Evolutionary conservation across 2,888 invertebrate genomes (phyloP).

Genomic region (Ctenicera cuprea): DNA sequence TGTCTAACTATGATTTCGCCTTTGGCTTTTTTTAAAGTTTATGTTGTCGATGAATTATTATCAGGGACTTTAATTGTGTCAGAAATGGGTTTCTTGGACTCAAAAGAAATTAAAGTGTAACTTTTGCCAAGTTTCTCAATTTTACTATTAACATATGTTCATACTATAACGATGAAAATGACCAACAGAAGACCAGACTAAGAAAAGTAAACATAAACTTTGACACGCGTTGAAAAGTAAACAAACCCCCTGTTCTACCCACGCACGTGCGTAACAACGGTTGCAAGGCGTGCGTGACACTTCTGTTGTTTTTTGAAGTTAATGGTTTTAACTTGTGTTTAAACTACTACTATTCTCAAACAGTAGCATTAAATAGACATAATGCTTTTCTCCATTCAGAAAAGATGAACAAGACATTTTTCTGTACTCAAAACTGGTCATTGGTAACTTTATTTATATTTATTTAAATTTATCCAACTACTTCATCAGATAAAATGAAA

Average conservation of each 20-base stretch:
- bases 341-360: background rate
- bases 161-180: background rate
- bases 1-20: no score
- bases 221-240: constrained; percentile 40
- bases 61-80: no score
- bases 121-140: no score
- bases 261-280: constrained; percentile 41
- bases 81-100: no score
- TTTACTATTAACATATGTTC: background rate
- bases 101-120: no score
- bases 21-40: no score
- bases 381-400: background rate
- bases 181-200: background rate
- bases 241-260: constrained; percentile 32
- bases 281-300: constrained; percentile 39
- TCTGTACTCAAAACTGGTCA: background rate
- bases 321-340: constrained; percentile 42
- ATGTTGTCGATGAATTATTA: no score
- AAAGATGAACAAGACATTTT: background rate
- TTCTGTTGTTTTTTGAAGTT: constrained; percentile 48
- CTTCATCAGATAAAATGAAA: no score
- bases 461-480: no score
- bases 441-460: no score
- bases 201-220: constrained; percentile 40
- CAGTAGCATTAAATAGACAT: background rate